Evolutionary conservation across 2,888 invertebrate genomes (phyloP).

Genomic region (Caenorhabditis sp.): DNA sequence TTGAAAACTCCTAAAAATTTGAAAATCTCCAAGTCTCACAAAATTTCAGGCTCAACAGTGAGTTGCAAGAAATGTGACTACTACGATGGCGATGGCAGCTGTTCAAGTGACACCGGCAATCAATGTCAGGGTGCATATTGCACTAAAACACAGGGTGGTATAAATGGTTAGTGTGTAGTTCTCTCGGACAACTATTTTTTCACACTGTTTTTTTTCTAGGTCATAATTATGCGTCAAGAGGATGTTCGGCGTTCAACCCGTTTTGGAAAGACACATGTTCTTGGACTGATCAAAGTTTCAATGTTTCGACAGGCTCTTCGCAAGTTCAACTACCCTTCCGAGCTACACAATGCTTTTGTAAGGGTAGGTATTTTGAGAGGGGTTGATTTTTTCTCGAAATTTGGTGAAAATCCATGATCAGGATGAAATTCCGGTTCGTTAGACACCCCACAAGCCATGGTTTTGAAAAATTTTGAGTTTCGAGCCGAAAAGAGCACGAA

Average conservation of each 20-base stretch:
- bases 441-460: not conserved
- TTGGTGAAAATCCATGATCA: not conserved
- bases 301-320: constrained; percentile 16
- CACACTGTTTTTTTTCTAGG: constrained; percentile 9
- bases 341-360: constrained; percentile 33
- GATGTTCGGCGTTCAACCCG: constrained; percentile 36
- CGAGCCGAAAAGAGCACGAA: not conserved
- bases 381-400: no score
- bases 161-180: constrained; percentile 15
- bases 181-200: not conserved
- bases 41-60: constrained; percentile 4
- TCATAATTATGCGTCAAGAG: constrained; percentile 20
- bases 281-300: constrained; percentile 34
- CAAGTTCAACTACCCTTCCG: constrained; percentile 8
- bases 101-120: constrained; percentile 9
- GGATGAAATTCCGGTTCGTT: not conserved
- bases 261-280: constrained; percentile 32
- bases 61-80: constrained; percentile 24
- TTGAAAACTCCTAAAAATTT: not conserved
- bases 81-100: constrained; percentile 23
- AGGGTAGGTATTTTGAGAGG: constrained; percentile 14
- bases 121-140: constrained; percentile 30
- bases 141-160: constrained; percentile 19
- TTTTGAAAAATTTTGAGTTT: not conserved
- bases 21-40: not conserved